These are phyloP conservation scores for Pimpla rufipes DNA, from an alignment of 2,888 invertebrate species.

Conservation along the genomic window DNA sequence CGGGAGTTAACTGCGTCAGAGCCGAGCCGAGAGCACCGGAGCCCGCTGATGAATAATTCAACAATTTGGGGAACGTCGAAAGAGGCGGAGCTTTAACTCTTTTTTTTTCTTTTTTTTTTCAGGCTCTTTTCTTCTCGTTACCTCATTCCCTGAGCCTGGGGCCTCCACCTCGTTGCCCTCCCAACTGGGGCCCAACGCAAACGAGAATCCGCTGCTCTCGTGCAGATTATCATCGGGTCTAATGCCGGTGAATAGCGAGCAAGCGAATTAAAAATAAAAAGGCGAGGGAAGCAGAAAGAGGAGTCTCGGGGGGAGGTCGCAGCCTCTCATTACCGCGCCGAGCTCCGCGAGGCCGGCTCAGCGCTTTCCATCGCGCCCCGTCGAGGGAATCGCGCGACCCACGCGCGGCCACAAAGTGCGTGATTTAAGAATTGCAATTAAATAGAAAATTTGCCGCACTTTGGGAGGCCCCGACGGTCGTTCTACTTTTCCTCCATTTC, in stretches of 20 bases:
- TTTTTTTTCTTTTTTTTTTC: constrained; percentile 13
- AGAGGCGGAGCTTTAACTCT: constrained; percentile 25
- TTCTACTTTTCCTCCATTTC: constrained; percentile 35
- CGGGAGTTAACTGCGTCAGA: constrained; percentile 37
- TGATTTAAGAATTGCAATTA: constrained; percentile 33
- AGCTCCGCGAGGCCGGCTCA: constrained; percentile 17
- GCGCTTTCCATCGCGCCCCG: not conserved
- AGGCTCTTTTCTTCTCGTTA: constrained; percentile 9
- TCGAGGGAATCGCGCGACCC: not conserved
- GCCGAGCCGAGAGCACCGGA: constrained; percentile 9
- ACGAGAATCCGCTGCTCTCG: constrained; percentile 50
- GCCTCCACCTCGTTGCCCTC: constrained; percentile 37
- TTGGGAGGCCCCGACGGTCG: not conserved
- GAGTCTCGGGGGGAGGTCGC: constrained; percentile 10
- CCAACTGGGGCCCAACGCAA: constrained; percentile 39
- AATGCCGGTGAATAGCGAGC: constrained; percentile 37
- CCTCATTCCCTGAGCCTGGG: not conserved
- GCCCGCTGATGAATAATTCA: constrained; percentile 68
- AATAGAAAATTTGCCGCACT: constrained; percentile 11
- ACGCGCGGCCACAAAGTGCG: constrained; percentile 22
- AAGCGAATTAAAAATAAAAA: constrained; percentile 34
- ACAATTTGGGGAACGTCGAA: constrained; percentile 59
- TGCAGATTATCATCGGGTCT: constrained; percentile 50
- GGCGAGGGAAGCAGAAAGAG: constrained; percentile 4
- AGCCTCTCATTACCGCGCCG: constrained; percentile 48